Base-by-base conservation (phyloP, 2,113 vertebrate species). In the Rhea americana region DNA sequence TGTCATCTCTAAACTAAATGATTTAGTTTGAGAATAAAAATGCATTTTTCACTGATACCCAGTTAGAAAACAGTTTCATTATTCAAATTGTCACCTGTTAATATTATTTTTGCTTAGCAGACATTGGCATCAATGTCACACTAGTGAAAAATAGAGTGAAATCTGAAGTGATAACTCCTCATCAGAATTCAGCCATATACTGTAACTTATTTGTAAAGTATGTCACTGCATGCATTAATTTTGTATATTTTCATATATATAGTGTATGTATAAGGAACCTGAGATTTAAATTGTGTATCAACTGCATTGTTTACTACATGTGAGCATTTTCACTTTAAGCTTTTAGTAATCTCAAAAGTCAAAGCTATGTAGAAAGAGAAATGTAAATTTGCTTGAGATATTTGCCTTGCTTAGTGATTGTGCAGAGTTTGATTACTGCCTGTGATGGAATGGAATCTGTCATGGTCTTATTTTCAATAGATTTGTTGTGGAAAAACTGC, bases 401-500 rank as follows among this genome's bases (percentile, higher is more conserved):
- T 17, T 58, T 93, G 67, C 76, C 35, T 13, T 68, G 30, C 74
- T 62, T 63, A 84, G 59, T 83, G 65, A n/a, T 28, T 85, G 63
- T 85, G 63, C 73, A 90, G 58, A 68, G 53, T 73, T 48, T 82
- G n/a, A 70, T 71, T 59, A 25, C 26, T 59, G 50, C 35, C 58
- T 50, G 32, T 90, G 81, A 90, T 81, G 81, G 45, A 66, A 77
- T 41, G 55, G 56, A 78, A 58, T 91, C 47, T 0, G 5, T 73
- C 65, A 66, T 32, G 65, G 71, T 95, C 70, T 63, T 50, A 4
- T 62, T 91, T 91, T 84, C 25, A 3, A 12, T 89, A 63, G 84
- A 25, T 66, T 78, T 87, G 56, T 65, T 94, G 61, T 83, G 65
- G 70, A 92, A 80, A 95, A 30, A 9, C 56, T 94, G 22, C 56